These are phyloP conservation scores for Meloidogyne chitwoodi DNA, from an alignment of 1,140 invertebrate species.

Conservation along the genomic window DNA sequence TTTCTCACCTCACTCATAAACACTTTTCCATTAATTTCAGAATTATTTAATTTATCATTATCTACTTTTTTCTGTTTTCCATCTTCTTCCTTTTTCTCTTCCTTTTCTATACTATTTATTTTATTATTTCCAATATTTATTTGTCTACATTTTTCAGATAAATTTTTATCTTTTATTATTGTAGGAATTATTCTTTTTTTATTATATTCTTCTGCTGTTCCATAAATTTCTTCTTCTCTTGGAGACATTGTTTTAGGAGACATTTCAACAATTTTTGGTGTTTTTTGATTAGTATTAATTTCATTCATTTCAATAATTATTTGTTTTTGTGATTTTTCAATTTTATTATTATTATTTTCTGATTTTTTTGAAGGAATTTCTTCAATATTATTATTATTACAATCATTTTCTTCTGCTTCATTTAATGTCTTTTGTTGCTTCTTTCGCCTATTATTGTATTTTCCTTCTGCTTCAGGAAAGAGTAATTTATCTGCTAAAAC, in stretches of 20 bases:
- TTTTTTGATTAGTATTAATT: background rate
- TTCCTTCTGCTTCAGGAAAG: slow-evolving; percentile 3
- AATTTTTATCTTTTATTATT: background rate
- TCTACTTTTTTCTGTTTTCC: background rate
- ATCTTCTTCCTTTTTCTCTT: background rate
- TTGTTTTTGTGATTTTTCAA: background rate
- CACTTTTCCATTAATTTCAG: background rate
- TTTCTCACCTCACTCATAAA: background rate
- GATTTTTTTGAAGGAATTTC: background rate
- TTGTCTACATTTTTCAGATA: slow-evolving; percentile 8
- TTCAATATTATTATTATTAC: background rate
- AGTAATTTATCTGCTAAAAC: slow-evolving; percentile 22
- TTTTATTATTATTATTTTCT: background rate
- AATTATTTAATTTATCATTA: background rate
- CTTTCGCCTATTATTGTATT: background rate
- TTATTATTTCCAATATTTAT: background rate
- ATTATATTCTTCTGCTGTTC: background rate
- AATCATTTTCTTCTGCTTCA: background rate
- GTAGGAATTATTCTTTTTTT: background rate
- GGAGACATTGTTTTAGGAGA: background rate
- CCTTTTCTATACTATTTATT: background rate
- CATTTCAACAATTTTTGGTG: background rate
- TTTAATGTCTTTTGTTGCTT: background rate
- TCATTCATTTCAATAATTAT: background rate
- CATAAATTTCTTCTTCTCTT: background rate